Base-by-base conservation (phyloP, 2,113 vertebrate genomes). In the Sterrhoptilus dennistouni region DNA sequence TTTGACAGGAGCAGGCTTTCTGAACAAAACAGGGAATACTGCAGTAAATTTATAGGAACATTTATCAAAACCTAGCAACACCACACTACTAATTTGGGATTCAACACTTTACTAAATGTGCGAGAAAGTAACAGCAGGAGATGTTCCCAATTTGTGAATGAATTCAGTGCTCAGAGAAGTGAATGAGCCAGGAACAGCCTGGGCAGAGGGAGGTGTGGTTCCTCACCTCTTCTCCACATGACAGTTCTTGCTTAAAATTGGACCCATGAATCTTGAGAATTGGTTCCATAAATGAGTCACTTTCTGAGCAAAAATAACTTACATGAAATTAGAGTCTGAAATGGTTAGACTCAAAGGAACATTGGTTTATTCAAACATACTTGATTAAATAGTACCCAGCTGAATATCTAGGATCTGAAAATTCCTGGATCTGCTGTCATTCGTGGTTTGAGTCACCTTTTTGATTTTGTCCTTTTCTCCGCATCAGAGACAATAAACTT, bases 91-190 rank as follows among this genome's bases (percentile, higher is more conserved):
- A 86, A 94, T 94, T 88, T 86, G 29, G 42, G 84, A 93, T 95
- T 94, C 75, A 86, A n/a, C 66, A 77, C 63, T 96, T 93, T 74
- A 80, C 57, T 61, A 94, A 86, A 91, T 92, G 72, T 90, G 66
- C 42, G 78, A 92, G 79, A 94, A 93, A 90, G 64, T 60, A 95
- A 63, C 92, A 93, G 68, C 64, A 75, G 83, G 88, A 90, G 27
- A 64, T 53, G 44, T 88, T 92, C 64, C 52, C 24, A 86, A 63
- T 92, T 94, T 96, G 68, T 97, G 95, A 97, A 96, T 92, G 59
- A 95, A 86, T 92, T 88, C 64, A 74, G 71, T 35, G 60, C 82
- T 93, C 63, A 83, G 38, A 36, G 44, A 95, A 83, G 60, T 68
- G 90, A 92, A 88, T 88, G 75, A 90, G 56, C 29, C 90, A 93